Conservation (phyloP, 2,797 vertebrate species). For the Hippocampus kuda region DNA sequence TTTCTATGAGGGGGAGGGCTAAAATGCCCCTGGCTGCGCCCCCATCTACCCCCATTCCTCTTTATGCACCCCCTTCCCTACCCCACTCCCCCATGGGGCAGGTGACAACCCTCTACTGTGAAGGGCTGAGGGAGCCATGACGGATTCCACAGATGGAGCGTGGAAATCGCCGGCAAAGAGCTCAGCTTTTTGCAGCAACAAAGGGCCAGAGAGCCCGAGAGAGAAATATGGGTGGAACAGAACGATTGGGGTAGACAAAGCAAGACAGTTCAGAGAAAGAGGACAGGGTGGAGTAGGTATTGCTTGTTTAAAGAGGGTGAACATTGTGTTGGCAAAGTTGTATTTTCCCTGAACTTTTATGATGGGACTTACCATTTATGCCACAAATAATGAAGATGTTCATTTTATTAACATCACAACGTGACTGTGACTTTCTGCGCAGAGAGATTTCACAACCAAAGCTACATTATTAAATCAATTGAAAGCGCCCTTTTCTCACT, state of each 20-base stretch:
- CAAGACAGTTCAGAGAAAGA: constrained; percentile 11
- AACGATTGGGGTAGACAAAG: constrained; percentile 43
- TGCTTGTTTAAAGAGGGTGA: constrained; percentile 46
- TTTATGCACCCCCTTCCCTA: constrained; percentile 59
- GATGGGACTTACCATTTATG: not conserved
- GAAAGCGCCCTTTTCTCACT: not conserved
- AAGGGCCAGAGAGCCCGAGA: constrained; percentile 67
- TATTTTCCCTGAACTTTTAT: not conserved
- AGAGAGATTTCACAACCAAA: not conserved
- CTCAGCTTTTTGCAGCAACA: constrained; percentile 83
- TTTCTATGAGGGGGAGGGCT: constrained; percentile 18
- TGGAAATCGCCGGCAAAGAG: constrained; percentile 95
- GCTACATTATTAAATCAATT: not conserved
- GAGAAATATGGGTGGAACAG: constrained; percentile 59
- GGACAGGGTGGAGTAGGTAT: constrained; percentile 40
- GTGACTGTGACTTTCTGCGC: not conserved
- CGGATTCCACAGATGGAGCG: constrained; percentile 99
- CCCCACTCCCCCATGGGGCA: constrained; percentile 85
- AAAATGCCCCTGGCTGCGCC: constrained; percentile 60
- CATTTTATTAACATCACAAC: not conserved
- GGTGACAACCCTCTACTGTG: constrained; percentile 92
- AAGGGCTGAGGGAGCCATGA: constrained; percentile 81
- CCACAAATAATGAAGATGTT: not conserved
- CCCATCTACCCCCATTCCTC: constrained; percentile 56
- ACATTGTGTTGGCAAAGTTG: not conserved